Evolutionary conservation across 37 sponge, comb jelly and placozoan genomes (phyloP), one percentile per base, ranked within the genome.

Genomic region (Spongilla lacustris): DNA sequence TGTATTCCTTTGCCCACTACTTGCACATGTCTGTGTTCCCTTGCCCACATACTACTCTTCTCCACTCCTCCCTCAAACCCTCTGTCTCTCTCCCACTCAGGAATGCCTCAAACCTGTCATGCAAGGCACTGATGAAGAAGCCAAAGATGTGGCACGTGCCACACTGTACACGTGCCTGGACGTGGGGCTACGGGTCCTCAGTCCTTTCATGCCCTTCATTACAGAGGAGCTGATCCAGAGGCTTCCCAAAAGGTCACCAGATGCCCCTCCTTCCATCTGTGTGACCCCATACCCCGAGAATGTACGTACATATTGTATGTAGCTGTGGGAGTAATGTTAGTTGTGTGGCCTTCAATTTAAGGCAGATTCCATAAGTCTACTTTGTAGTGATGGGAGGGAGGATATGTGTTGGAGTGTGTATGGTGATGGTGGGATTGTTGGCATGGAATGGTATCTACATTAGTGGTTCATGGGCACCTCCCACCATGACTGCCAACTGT

Each of bases 141-240:
- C 82, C 75, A 91, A 89, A 73, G 37, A 27, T 24, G 74, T 75
- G 17, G 30, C 83, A 4, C 68, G 90, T 68, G 89, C 92, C 87
- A 91, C 90, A 14, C 93, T 95, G 85, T 93, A 99, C 92, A 99
- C 94, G 10, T 97, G 99, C 80, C 90, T 97, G 78, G 99, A 99
- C 78, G 90, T 74, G 67, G 98, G 92, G 26, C 92, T 99, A 34
- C 77, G 94, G 35, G 87, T 99, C 30, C 79, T 99, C 82, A 85
- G 90, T 81, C 99, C 99, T 26, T 97, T 97, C 83, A 99, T 99
- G 99, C 99, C 99, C 19, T 99, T 93, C 85, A 76, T 98, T 22
- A 86, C 98, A 24, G 99, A 99, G 85, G 99, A 99, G 74, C 93
- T 99, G 37, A 97, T 80, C 72, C 99, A 99, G 86, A 71, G 99